These are phyloP conservation scores for Eulemur albifrons DNA, from an alignment of 2,797 vertebrate genomes.

Conservation along the genomic window DNA sequence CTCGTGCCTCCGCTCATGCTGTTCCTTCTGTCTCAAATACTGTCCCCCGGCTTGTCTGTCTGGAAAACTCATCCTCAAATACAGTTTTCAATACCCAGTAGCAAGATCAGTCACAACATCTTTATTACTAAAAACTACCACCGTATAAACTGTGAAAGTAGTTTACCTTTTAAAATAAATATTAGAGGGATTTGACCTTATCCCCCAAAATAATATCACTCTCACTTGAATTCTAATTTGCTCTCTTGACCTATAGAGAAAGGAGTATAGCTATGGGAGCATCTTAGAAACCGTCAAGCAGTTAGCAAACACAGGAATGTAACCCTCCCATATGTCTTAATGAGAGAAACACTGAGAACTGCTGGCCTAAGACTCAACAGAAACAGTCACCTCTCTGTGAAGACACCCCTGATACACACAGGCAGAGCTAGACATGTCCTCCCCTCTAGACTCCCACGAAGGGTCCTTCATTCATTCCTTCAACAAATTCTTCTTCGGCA, in stretches of 20 bases:
- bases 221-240: background rate
- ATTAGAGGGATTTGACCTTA: background rate
- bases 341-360: background rate
- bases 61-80: background rate
- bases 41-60: background rate
- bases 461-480: background rate
- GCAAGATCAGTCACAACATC: background rate
- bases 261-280: background rate
- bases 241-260: background rate
- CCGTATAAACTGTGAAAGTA: background rate
- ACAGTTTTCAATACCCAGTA: background rate
- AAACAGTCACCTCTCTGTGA: background rate
- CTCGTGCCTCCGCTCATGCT: background rate
- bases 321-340: background rate
- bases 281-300: background rate
- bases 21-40: background rate
- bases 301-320: background rate
- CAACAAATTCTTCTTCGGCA: background rate
- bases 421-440: background rate
- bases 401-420: background rate
- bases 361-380: background rate
- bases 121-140: background rate
- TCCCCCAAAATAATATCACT: background rate
- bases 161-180: background rate
- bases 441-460: background rate